Base-by-base conservation (phyloP, 2,888 invertebrate genomes). In the Ennomos fuscantarius region DNA sequence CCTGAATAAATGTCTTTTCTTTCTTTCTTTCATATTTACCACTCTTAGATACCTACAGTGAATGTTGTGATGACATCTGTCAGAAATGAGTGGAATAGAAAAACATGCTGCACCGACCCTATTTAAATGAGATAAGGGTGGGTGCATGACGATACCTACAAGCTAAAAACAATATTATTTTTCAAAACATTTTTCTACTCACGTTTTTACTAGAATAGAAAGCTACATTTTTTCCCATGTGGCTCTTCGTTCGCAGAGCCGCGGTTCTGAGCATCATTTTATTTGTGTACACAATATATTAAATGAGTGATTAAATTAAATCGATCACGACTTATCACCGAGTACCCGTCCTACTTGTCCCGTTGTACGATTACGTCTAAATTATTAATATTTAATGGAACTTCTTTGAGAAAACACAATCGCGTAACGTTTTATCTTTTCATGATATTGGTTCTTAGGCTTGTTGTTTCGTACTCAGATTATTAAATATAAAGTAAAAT, bases 201-300 rank as follows among this genome's bases (percentile, higher is more conserved):
- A 88, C 88, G 84, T 82, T 85, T 8, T 80, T 65, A 11, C 87
- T 79, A 1, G 90, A 90, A 74, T 82, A 88, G 62, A 73, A 82
- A 33, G 82, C 78, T 33, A 85, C 69, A 66, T 81, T 81, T 66
- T 80, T 84, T 51, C 84, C 61, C 34, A 80, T 70, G 45, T 76
- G 73, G 56, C 79, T 79, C 77, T 74, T 85, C 63, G 78, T 62
- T 8, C 84, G 84, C 65, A 87, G 76, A 74, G 76, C 74, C 65
- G 82, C 79, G 2, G 86, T 75, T 73, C 82, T 89, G 58, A 81
- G 79, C 65, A 87, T 82, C 90, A 90, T 89, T 74, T 39, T 57
- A 10, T 24, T 40, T 50, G 8, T 37, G 33, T 52, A 35, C 36
- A 11, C 10, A 32, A 31, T 31, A 32, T 46, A 42, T 12, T 10